phyloP scores from a whole-genome alignment of 2,797 vertebrate genomes.

The Calcarius lapponicus region DNA sequence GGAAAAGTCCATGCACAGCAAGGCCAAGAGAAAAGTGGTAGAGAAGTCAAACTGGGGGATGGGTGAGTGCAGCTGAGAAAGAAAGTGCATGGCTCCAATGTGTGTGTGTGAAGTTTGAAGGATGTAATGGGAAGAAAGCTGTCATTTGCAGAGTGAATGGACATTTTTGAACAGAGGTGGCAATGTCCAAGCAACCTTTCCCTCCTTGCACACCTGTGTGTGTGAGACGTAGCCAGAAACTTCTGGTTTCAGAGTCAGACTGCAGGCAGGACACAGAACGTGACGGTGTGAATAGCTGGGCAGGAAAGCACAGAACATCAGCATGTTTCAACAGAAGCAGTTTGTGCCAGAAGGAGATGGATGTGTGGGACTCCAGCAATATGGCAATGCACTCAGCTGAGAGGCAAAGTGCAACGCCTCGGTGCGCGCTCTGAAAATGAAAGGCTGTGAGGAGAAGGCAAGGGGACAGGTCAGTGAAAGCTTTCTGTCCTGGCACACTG shows the following conservation, averaged over 20 bases:
- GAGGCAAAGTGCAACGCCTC: background rate
- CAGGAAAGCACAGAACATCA: background rate
- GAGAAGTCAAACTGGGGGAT: too few species aligned
- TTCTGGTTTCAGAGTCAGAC: accelerated
- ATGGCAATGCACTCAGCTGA: background rate
- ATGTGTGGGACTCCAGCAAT: accelerated
- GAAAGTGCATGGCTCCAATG: background rate
- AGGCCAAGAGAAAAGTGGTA: background rate
- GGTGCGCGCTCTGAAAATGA: accelerated
- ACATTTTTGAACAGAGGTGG: accelerated
- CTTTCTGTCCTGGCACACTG: background rate
- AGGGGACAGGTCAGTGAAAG: background rate
- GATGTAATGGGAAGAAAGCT: background rate
- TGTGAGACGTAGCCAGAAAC: background rate
- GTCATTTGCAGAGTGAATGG: background rate
- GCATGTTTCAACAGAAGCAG: background rate
- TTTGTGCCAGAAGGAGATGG: background rate
- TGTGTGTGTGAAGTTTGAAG: background rate
- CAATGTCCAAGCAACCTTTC: background rate
- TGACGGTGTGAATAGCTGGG: accelerated
- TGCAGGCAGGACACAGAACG: background rate
- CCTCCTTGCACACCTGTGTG: background rate
- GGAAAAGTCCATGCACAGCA: background rate
- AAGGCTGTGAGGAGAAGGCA: background rate
- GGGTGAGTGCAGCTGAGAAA: background rate